Conservation (phyloP, 2,888 invertebrate species). For the Ichneumoninae sp. region DNA sequence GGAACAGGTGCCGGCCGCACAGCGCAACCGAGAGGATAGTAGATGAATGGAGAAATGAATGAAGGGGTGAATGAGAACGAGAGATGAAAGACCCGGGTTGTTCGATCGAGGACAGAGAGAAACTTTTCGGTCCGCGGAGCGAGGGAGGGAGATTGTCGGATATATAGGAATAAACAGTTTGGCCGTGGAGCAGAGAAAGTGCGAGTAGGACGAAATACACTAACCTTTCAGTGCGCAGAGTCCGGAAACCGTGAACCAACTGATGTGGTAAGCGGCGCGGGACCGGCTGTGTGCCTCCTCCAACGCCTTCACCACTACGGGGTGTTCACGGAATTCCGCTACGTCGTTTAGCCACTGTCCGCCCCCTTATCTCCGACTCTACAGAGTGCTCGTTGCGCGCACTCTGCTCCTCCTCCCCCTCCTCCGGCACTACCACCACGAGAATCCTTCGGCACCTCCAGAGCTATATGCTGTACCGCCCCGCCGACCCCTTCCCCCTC, state of each 20-base stretch:
- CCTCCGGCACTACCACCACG: constrained; percentile 1
- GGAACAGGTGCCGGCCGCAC: constrained; percentile 65
- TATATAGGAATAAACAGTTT: constrained; percentile 20
- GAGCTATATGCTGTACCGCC: background rate
- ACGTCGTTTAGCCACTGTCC: constrained; percentile 58
- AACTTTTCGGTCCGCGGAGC: background rate
- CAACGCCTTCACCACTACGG: constrained; percentile 72
- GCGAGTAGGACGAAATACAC: constrained; percentile 62
- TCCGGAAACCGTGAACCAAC: constrained; percentile 83
- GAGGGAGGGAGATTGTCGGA: background rate
- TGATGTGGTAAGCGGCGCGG: constrained; percentile 73
- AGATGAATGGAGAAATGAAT: constrained; percentile 67
- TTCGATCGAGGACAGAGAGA: constrained; percentile 54
- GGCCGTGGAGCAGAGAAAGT: constrained; percentile 10
- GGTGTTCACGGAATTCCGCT: constrained; percentile 71
- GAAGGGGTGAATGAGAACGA: constrained; percentile 77
- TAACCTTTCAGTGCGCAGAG: constrained; percentile 80
- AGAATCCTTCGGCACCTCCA: constrained; percentile 12
- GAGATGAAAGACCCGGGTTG: constrained; percentile 67
- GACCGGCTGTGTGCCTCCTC: constrained; percentile 69
- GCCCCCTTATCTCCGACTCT: constrained; percentile 59
- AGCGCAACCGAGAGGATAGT: constrained; percentile 31
- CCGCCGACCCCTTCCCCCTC: constrained; percentile 1
- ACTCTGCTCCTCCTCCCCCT: constrained; percentile 19
- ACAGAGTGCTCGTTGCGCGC: constrained; percentile 49